Evolutionary conservation across 2,888 invertebrate species (phyloP).

Genomic region (Amphimallon solstitiale): DNA sequence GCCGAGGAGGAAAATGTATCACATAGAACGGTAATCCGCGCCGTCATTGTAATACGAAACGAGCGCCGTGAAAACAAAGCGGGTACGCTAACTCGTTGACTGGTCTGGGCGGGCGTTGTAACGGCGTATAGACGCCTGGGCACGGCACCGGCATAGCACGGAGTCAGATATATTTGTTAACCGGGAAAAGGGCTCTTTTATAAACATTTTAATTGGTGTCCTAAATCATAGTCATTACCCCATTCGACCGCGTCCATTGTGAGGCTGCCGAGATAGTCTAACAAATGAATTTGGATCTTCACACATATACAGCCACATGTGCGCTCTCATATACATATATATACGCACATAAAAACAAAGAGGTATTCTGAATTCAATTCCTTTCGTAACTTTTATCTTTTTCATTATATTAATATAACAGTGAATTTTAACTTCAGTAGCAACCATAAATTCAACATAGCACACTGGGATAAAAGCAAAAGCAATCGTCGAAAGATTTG

Average conservation of each 20-base stretch:
- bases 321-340: not conserved
- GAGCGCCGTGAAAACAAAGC: conserved; percentile 44
- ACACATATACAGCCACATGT: not conserved
- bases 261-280: conserved; percentile 48
- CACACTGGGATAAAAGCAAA: too few species aligned
- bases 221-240: conserved; percentile 61
- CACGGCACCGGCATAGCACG: conserved; percentile 17
- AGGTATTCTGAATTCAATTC: too few species aligned
- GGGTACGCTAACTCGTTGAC: conserved; percentile 5
- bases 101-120: not conserved
- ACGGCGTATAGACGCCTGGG: not conserved
- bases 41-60: conserved; percentile 42
- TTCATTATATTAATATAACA: too few species aligned
- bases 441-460: too few species aligned
- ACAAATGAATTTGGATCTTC: conserved; percentile 49
- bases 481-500: too few species aligned
- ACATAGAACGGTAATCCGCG: conserved; percentile 40
- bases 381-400: too few species aligned
- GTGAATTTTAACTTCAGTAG: too few species aligned
- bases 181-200: conserved; percentile 54
- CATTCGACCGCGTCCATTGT: conserved; percentile 50
- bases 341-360: not conserved
- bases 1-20: conserved; percentile 36
- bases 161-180: conserved; percentile 38
- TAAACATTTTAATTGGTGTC: conserved; percentile 62